Conservation (phyloP, 1,140 invertebrate genomes). For the Hyphantria cunea region DNA sequence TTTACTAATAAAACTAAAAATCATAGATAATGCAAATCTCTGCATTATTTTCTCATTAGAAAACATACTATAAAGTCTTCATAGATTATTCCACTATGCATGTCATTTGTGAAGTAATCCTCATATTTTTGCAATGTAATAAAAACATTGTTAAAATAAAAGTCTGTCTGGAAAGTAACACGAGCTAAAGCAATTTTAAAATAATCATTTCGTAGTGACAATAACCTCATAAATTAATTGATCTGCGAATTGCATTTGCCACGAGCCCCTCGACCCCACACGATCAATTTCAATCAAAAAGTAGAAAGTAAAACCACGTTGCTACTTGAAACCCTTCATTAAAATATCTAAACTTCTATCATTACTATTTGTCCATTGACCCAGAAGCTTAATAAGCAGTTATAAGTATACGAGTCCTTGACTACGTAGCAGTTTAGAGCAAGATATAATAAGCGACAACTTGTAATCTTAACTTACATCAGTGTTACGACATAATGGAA, state of each 20-base stretch:
- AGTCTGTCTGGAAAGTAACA: no score
- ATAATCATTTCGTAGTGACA: neutral
- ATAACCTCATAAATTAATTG: neutral
- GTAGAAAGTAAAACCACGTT: constrained; percentile 8
- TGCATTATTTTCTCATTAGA: no score
- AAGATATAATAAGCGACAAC: constrained; percentile 27
- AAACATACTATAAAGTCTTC: no score
- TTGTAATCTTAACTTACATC: constrained; percentile 26
- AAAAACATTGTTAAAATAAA: no score
- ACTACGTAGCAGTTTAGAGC: constrained; percentile 9
- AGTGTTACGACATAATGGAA: constrained; percentile 31
- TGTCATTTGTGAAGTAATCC: no score
- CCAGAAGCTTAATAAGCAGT: constrained; percentile 15
- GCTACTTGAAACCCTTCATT: constrained; percentile 16
- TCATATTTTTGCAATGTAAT: no score
- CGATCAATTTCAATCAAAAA: constrained; percentile 5
- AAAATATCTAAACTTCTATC: constrained; percentile 16
- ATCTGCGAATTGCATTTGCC: neutral
- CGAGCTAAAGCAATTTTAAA: neutral
- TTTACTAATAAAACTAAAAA: no score
- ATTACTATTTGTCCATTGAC: constrained; percentile 18
- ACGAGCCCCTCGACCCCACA: neutral
- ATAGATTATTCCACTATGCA: no score
- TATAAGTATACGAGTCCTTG: constrained; percentile 19
- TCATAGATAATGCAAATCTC: no score